Evolutionary conservation across 1,140 invertebrate genomes (phyloP), one percentile per base, ranked within the genome.

Genomic region (Homarus americanus): DNA sequence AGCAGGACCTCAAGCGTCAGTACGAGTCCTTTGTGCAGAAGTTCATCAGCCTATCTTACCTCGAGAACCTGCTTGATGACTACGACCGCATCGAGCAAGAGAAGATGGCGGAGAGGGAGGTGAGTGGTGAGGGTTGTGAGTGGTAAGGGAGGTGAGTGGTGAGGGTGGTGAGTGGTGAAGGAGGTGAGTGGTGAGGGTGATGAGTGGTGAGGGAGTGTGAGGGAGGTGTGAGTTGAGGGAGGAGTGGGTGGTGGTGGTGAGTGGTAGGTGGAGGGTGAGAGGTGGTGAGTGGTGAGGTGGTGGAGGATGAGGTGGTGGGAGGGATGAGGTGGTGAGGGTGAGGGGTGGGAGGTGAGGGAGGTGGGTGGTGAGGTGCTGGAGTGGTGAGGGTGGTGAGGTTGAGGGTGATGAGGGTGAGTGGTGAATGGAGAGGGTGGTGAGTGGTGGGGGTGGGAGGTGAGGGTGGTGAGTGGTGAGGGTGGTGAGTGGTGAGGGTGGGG

Each of bases 11-110:
- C 10, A 96, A 97, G 93, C 94, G 96, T 93, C 94, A 98, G 20
- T 99, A 99, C 94, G 96, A 97, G 76, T 96, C 97, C 89, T 99
- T 99, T 94, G 96, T 99, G 49, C 95, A 97, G 78, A 96, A 98
- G 84, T 97, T 98, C 93, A 96, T 98, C 49, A 98, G 97, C 93
- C 95, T 99, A 1, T 96, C 96, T n/a, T 97, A 96, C 93, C 94
- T 98, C 7, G 97, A 98, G 93, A 96, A 97, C 92, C 95, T 96
- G 90, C 95, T 97, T 76, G 96, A 97, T 93, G 97, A 97, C 82
- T 95, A 96, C 63, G 96, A 96, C 66, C 95, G 95, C 93, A 93
- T 94, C 0, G 97, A 98, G 92, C 96, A 96, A 58, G 96, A 97
- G 93, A 95, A 96, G 93, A 95, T 96, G 91, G 96, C 96, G 93